Evolutionary conservation across 2,888 invertebrate species (phyloP).

Genomic region (Pyrrhosoma nymphula): DNA sequence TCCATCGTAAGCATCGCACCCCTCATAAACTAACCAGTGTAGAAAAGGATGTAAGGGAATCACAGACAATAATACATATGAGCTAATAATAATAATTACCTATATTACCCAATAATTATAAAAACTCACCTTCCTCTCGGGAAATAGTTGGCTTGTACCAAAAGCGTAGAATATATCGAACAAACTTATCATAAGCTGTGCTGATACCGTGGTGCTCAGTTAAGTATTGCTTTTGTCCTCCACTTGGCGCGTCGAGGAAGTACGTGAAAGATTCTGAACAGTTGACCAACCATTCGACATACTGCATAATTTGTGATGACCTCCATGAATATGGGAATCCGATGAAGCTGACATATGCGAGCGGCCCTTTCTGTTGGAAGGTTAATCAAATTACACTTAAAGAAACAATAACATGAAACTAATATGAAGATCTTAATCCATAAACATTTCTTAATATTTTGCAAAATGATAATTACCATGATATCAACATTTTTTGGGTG

Average conservation of each 20-base stretch:
- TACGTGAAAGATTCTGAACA: not conserved
- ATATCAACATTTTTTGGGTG: too few relatives aligned
- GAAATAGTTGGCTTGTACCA: conserved; percentile 99
- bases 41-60: too few relatives aligned
- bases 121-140: conserved; percentile 93
- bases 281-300: not conserved
- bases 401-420: too few relatives aligned
- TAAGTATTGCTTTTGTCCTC: not conserved
- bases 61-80: too few relatives aligned
- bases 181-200: conserved; percentile 94
- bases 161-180: conserved; percentile 95
- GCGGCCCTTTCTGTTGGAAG: conserved; percentile 7
- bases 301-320: not conserved
- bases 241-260: not conserved
- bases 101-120: too few relatives aligned
- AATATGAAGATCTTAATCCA: too few relatives aligned
- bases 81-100: too few relatives aligned
- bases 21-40: too few relatives aligned
- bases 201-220: conserved; percentile 86
- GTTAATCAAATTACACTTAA: not conserved
- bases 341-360: conserved; percentile 4
- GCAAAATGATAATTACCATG: too few relatives aligned
- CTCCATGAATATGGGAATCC: not conserved
- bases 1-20: too few relatives aligned
- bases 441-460: too few relatives aligned